phyloP scores from a whole-genome alignment of 2,113 vertebrate species.

The Saccopteryx leptura region DNA sequence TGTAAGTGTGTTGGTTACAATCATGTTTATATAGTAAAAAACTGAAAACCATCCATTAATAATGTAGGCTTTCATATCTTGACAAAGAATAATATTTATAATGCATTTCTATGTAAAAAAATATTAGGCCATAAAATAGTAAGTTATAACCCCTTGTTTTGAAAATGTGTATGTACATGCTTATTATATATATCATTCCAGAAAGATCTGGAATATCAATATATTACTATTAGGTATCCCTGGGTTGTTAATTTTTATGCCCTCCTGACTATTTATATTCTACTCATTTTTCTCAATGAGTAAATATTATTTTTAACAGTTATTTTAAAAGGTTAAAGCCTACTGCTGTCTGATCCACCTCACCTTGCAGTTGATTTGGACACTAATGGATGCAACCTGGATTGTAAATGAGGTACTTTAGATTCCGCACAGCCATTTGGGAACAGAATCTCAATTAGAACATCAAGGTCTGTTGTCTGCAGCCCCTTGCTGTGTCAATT shows the following conservation, averaged over 20 bases:
- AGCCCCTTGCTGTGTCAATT: neutral
- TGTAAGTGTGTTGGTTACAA: neutral
- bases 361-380: neutral
- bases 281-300: neutral
- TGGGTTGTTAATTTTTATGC: constrained; percentile 23
- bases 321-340: neutral
- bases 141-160: constrained; percentile 43
- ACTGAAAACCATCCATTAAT: neutral
- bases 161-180: neutral
- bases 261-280: constrained; percentile 14
- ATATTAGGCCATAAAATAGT: neutral
- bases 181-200: neutral
- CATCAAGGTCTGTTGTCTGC: neutral
- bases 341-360: neutral
- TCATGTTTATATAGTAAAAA: constrained; percentile 18
- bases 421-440: neutral
- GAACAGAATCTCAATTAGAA: constrained; percentile 68
- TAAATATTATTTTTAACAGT: constrained; percentile 28
- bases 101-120: neutral
- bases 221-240: constrained; percentile 9
- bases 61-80: neutral
- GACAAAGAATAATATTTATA: constrained; percentile 6
- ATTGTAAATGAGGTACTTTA: constrained; percentile 30
- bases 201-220: constrained; percentile 2
- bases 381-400: neutral